Evolutionary conservation across 1,140 invertebrate species (phyloP), one percentile per base, ranked within the genome.

Genomic region (Lepidotrigona ventralis): DNA sequence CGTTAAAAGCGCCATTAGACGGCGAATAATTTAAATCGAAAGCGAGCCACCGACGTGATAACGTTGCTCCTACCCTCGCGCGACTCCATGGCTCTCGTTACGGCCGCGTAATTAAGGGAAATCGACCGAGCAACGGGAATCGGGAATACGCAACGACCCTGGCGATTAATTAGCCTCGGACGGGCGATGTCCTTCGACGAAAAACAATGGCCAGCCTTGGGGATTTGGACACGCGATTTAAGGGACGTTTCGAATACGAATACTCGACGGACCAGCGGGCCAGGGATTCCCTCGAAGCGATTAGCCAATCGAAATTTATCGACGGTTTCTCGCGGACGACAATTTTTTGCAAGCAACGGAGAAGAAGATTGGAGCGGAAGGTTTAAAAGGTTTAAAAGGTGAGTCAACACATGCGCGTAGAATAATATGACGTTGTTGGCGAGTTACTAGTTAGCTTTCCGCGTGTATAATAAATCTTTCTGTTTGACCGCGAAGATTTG

Each of bases 1-100:
- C 81, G 82, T 60, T 86, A 84, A 86, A 84, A 84, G 82, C 85
- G 60, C 83, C 85, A 83, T 86, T 86, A 86, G 83, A 74, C 53
- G 72, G 19, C 53, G 82, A 84, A 74, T 80, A 84, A 86, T 84
- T 86, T 86, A 84, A 86, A 86, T 86, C 85, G 58, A 83, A 23
- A 79, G 84, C 63, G 66, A 78, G 19, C 74, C 69, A 60, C 68
- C 56, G 69, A 85, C 60, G 80, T 60, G 84, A 85, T 85, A 85
- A 85, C 80, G 54, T 15, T 53, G 53, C 26, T 29, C 29, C 46
- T n/a, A 17, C 39, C 14, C 39, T 63, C 63, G 54, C 51, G 19
- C 64, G 26, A 29, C 19, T 39, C 17, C n/a, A 26, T 46, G 46
- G 8, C 71, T 71, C 70, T 70, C 39, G 54, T 69, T 81, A 58